phyloP scores from a whole-genome alignment of 35 echinoderm and acorn worm species.

The Apostichopus californicus region DNA sequence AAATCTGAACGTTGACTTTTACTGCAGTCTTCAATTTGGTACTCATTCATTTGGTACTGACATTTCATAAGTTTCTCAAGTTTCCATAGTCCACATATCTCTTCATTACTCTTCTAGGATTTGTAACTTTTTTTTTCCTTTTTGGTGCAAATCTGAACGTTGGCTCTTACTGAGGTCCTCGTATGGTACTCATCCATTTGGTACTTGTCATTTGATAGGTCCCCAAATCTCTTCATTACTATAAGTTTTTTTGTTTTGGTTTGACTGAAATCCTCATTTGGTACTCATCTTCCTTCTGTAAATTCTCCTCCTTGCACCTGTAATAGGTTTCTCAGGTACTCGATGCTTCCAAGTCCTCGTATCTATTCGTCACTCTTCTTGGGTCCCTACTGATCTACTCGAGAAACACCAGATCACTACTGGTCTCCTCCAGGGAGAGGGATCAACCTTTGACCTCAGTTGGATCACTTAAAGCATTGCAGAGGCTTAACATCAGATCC shows the following conservation, averaged over 20 bases:
- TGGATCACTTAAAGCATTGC: neutral
- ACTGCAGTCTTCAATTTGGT: neutral
- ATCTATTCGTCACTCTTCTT: conserved; percentile 56
- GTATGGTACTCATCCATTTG: too few species aligned
- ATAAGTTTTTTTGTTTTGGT: too few species aligned
- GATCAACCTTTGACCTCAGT: conserved; percentile 30
- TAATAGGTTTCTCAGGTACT: conserved; percentile 41
- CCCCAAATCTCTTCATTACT: too few species aligned
- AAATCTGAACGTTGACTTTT: too few species aligned
- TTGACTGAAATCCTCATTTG: too few species aligned
- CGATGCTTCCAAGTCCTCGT: conserved; percentile 62
- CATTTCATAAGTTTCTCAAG: too few species aligned
- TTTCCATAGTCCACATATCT: too few species aligned
- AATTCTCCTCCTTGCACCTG: neutral
- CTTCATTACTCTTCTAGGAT: too few species aligned
- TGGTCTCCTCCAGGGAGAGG: conserved; percentile 50
- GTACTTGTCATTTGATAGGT: too few species aligned
- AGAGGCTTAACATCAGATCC: conserved; percentile 31
- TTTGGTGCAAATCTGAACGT: too few species aligned
- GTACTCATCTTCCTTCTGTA: neutral
- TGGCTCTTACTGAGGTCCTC: too few species aligned
- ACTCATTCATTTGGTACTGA: neutral
- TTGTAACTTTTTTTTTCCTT: too few species aligned
- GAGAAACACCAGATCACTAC: conserved; percentile 56
- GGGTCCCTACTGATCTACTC: conserved; percentile 62